Evolutionary conservation across 2,888 invertebrate species (phyloP).

Genomic region (Clitarchus hookeri): DNA sequence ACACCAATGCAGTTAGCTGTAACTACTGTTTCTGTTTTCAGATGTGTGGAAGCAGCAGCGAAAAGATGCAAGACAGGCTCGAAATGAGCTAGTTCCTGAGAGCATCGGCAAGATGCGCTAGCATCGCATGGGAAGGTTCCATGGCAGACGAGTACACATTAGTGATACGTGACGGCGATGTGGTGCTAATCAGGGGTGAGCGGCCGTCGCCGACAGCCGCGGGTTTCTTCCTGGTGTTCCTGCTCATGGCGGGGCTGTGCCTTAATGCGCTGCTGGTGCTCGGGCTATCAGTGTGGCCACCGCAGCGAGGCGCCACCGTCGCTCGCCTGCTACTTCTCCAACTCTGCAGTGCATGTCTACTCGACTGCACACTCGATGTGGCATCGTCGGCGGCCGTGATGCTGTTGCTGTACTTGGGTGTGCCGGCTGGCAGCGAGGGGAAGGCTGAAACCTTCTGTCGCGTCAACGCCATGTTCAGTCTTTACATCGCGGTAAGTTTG

Average conservation of each 20-base stretch:
- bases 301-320: conserved; percentile 16
- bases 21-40: no score
- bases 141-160: conserved; percentile 34
- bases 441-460: neutral
- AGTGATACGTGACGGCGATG: conserved; percentile 27
- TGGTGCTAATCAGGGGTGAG: conserved; percentile 30
- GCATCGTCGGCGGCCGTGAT: conserved; percentile 32
- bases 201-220: conserved; percentile 25
- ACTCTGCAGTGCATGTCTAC: conserved; percentile 28
- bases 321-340: conserved; percentile 35
- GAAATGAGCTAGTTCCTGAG: neutral
- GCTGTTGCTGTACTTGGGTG: conserved; percentile 24
- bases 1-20: no score
- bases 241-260: conserved; percentile 32
- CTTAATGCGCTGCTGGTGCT: conserved; percentile 33
- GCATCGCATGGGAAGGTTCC: neutral
- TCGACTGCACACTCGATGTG: conserved; percentile 38
- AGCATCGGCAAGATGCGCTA: neutral
- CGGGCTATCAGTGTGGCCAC: conserved; percentile 11
- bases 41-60: no score
- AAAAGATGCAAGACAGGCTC: no score
- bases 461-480: conserved; percentile 11
- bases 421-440: neutral
- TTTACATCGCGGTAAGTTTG: neutral
- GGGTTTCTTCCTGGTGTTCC: conserved; percentile 33